Base-by-base conservation (phyloP, 2,113 vertebrate genomes). In the Microcebus griseorufus region DNA sequence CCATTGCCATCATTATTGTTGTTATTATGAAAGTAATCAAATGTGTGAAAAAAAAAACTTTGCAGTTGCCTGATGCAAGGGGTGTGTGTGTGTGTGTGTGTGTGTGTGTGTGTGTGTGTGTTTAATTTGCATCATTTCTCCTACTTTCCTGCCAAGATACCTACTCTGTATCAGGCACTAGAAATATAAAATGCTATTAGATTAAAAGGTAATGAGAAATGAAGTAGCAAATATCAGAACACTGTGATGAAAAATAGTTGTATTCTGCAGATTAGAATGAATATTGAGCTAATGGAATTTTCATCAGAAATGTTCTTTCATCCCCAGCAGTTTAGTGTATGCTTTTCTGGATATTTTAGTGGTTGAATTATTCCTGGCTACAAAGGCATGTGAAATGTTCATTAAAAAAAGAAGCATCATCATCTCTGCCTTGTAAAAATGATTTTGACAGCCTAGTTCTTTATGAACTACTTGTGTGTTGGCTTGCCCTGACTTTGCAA, bases 361-460 rank as follows among this genome's bases (percentile, higher is more conserved):
- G 13, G 62, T 70, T 85, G 34, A 84, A 93, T 97, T 69, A 85
- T 84, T 84, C 79, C 70, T 64, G 25, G n/a, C 42, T 85, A 83
- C 48, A 69, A 27, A 58, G 80, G 95, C 97, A 97, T 70, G 25
- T 95, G 83, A 97, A 96, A 80, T 92, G 76, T 91, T 98, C 97
- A 83, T 98, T 98, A 96, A 83, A 87, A 96, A 83, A 90, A 80
- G 91, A 97, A 89, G 25, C 20, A 39, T 42, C 72, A 69, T 65
- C 27, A 75, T 70, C 42, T 0, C 73, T 96, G 72, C 90, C 96
- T 98, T 94, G 37, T 96, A 95, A 96, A 96, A 88, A 95, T 92
- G 96, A 95, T 97, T 84, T 96, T 97, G 97, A 98, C 96, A 97
- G 58, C 88, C 70, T 97, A 73, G 67, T 97, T 97, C 95, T 97